Conservation (phyloP, 2,888 invertebrate species). For the Heteromurus nitidus region DNA sequence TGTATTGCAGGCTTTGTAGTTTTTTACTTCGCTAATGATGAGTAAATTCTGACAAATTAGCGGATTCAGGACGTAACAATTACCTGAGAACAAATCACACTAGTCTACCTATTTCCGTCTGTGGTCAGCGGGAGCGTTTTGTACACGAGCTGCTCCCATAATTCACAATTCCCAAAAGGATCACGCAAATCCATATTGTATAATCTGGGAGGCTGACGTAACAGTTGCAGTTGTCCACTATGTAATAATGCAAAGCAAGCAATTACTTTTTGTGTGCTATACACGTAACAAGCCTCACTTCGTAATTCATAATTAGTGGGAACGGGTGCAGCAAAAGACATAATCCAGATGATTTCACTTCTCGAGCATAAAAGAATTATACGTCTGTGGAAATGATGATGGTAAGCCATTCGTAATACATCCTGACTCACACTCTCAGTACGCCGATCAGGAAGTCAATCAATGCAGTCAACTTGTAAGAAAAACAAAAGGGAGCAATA, state of each 20-base stretch:
- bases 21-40: conserved; percentile 4
- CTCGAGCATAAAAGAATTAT: conserved; percentile 26
- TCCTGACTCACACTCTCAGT: conserved; percentile 2
- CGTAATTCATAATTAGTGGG: conserved; percentile 52
- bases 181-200: no score
- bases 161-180: conserved; percentile 2
- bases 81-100: conserved; percentile 26
- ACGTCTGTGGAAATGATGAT: conserved; percentile 18
- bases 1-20: no score
- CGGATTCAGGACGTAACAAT: conserved; percentile 23
- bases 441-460: conserved; percentile 60
- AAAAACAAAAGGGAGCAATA: conserved; percentile 9
- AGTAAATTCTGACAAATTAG: conserved; percentile 14
- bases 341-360: conserved; percentile 39
- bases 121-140: conserved; percentile 19
- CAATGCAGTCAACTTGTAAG: conserved; percentile 6
- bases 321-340: conserved; percentile 39
- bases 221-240: not conserved
- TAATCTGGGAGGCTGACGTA: not conserved
- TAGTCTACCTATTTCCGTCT: conserved; percentile 17
- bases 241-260: conserved; percentile 1
- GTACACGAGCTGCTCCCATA: not conserved
- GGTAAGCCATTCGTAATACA: conserved; percentile 6
- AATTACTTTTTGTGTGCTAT: not conserved
- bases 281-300: not conserved